A percentile compares a stretch with the other conserved stretches of the same genome.
Conservation (phyloP, 2,797 vertebrate genomes). For the Sebastes trivittatus region DNA sequence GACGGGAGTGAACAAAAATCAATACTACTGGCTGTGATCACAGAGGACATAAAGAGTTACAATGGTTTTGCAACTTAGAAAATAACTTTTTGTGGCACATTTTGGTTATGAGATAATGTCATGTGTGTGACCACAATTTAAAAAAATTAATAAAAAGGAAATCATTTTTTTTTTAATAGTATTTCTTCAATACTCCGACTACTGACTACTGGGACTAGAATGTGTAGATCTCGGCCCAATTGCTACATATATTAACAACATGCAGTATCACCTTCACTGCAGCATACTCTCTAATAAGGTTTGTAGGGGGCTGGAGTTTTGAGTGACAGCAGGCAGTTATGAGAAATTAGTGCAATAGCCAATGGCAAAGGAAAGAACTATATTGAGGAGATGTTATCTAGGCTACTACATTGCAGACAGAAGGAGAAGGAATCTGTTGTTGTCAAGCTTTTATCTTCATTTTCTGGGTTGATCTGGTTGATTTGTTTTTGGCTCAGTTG, state of each 20-base stretch:
- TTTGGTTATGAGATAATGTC: background rate
- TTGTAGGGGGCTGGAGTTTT: slow-evolving; percentile 57
- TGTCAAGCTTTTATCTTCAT: slow-evolving; percentile 30
- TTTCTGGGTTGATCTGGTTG: slow-evolving; percentile 42
- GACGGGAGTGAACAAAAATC: slow-evolving; percentile 54
- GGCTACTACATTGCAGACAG: slow-evolving; percentile 46
- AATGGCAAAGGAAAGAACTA: slow-evolving; percentile 56
- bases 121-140: background rate
- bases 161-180: background rate
- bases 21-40: slow-evolving; percentile 37
- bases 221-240: no score
- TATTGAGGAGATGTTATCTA: slow-evolving; percentile 57
- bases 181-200: background rate
- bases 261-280: background rate
- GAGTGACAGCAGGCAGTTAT: slow-evolving; percentile 67
- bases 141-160: background rate
- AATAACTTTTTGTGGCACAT: slow-evolving; percentile 18
- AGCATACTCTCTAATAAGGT: slow-evolving; percentile 52
- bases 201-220: background rate
- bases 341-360: slow-evolving; percentile 68
- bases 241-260: background rate
- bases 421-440: slow-evolving; percentile 25
- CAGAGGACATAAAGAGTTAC: slow-evolving; percentile 44
- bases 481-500: slow-evolving; percentile 32
- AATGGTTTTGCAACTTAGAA: slow-evolving; percentile 38